Evolutionary conservation across 2,113 vertebrate species (phyloP), one percentile per base, ranked within the genome.

Genomic region (Parotia lawesii): DNA sequence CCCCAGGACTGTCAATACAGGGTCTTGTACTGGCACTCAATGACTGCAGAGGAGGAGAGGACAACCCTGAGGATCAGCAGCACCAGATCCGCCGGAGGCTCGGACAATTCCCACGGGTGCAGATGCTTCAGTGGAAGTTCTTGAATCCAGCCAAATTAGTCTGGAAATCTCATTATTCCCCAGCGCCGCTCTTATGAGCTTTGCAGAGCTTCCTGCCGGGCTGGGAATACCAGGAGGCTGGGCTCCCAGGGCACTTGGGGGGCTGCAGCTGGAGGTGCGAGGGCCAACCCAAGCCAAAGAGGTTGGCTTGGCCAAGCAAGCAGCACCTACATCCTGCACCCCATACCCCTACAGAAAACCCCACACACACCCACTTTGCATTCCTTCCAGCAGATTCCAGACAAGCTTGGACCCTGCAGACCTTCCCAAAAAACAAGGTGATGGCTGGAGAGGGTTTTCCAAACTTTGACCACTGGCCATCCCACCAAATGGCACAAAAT

Each of bases 161-260:
- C 91, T 97, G 96, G 93, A 96, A 96, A 95, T 70, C 86, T 93
- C 93, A 96, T 96, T 92, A 96, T 25, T 92, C 61, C 81, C 61
- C 64, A 61, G 51, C 0, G 0, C 37, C 4, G 33, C 66, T 92
- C 71, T 93, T 95, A 96, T 0, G 89, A 95, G 94, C 91, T 96
- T 90, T 86, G 87, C 96, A 96, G 96, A 94, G 83, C 87, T 96
- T 96, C 96, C 96, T 96, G 96, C 72, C 0, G 37, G 90, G 96
- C 93, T 95, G 93, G 87, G 94, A 96, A 94, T 90, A 91, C 48
- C 88, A 64, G 4, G 6, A 5, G 5, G 72, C 40, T 0, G 1
- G 73, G 66, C 51, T 94, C 76, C 65, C 91, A 95, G 71, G 66
- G 85, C 0, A 0, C 53, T 25, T 1, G 1, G 81, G 44, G 48